A percentile compares a stretch with the other conserved stretches of the same genome.
Evolutionary conservation across 2,797 vertebrate genomes (phyloP).

Genomic region (Brotula barbata): DNA sequence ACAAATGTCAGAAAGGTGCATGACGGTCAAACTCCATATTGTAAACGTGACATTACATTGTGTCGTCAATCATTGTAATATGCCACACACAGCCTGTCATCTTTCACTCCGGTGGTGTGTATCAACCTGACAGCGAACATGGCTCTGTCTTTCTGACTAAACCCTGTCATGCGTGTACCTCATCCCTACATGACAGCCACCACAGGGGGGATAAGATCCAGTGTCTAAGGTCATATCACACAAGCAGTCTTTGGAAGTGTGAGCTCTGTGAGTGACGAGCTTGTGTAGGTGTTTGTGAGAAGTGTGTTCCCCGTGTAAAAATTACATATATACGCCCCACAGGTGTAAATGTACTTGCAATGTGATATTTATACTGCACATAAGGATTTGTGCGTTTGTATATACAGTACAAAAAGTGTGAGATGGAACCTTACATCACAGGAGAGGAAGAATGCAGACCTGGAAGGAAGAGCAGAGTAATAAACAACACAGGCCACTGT

Average conservation of each 20-base stretch:
- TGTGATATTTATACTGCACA: not conserved
- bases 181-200: conserved; percentile 52
- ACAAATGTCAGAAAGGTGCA: not conserved
- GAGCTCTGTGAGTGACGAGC: conserved; percentile 23
- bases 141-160: conserved; percentile 46
- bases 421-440: conserved; percentile 36
- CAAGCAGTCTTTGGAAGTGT: conserved; percentile 36
- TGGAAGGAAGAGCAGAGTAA: conserved; percentile 44
- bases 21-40: not conserved
- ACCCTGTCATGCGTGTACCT: conserved; percentile 38
- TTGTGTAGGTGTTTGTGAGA: conserved; percentile 13
- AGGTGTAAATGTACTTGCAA: conserved; percentile 7
- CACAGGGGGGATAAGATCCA: conserved; percentile 23
- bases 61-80: not conserved
- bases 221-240: conserved; percentile 56
- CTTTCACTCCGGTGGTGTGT: conserved; percentile 20
- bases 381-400: not conserved
- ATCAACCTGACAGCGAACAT: conserved; percentile 41
- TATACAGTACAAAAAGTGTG: too few species aligned
- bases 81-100: conserved; percentile 24
- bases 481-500: conserved; percentile 41
- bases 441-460: conserved; percentile 17
- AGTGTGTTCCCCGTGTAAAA: conserved; percentile 11
- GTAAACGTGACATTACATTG: not conserved
- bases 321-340: too few species aligned